Evolutionary conservation across 2,113 vertebrate genomes (phyloP).

Genomic region (Bagarius yarrelli): DNA sequence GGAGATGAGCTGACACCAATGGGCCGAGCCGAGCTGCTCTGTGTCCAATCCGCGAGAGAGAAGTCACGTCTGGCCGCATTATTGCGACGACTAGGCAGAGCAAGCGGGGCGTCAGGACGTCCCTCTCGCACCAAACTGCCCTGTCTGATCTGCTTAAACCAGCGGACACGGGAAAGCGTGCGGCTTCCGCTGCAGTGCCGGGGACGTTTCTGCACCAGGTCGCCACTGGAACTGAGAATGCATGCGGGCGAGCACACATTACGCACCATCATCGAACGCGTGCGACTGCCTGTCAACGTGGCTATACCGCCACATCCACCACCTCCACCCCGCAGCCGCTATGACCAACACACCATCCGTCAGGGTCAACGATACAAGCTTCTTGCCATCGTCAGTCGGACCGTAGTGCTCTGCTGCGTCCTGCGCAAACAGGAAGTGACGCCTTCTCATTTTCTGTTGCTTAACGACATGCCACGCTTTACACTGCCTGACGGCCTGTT

Average conservation of each 20-base stretch:
- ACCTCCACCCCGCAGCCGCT: conserved; percentile 87
- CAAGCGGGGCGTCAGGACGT: conserved; percentile 64
- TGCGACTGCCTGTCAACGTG: conserved; percentile 92
- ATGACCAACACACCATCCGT: conserved; percentile 89
- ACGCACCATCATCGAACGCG: conserved; percentile 94
- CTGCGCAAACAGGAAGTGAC: conserved; percentile 83
- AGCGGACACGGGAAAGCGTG: conserved; percentile 96
- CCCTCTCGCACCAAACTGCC: conserved; percentile 82
- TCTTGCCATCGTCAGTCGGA: conserved; percentile 96
- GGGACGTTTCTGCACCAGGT: conserved; percentile 95
- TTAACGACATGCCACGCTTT: conserved; percentile 92
- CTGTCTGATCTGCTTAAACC: conserved; percentile 97
- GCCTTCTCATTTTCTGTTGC: conserved; percentile 90
- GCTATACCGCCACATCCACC: conserved; percentile 87
- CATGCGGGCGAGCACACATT: conserved; percentile 95
- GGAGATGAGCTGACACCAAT: conserved; percentile 97
- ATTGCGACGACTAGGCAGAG: conserved; percentile 87
- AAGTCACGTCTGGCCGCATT: conserved; percentile 88
- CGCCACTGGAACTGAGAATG: conserved; percentile 92
- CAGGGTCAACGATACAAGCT: conserved; percentile 98
- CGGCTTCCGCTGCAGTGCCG: conserved; percentile 95
- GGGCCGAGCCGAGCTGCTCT: conserved; percentile 97
- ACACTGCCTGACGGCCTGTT: conserved; percentile 85
- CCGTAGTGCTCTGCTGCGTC: conserved; percentile 91
- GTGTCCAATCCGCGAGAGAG: conserved; percentile 75